These are phyloP conservation scores for Eubasilissa splendida DNA, from an alignment of 2,888 invertebrate species.

Conservation along the genomic window DNA sequence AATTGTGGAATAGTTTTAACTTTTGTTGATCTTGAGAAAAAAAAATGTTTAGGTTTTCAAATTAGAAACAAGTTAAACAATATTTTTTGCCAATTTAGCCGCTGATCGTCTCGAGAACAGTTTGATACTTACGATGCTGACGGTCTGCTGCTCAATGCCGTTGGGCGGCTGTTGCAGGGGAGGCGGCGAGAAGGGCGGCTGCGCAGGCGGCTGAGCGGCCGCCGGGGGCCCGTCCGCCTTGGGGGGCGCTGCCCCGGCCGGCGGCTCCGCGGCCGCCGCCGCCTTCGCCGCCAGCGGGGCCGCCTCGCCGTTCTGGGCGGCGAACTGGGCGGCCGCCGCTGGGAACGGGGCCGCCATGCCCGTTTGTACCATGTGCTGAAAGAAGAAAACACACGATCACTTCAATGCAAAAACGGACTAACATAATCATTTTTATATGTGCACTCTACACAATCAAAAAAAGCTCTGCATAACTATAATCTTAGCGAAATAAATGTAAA, in stretches of 20 bases:
- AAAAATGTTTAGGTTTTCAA: too few species aligned
- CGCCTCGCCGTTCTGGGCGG: constrained; percentile 69
- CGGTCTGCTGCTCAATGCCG: constrained; percentile 76
- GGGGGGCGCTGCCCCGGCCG: constrained; percentile 70
- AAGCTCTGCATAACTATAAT: too few species aligned
- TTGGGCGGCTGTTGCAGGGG: constrained; percentile 63
- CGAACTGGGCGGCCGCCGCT: constrained; percentile 77
- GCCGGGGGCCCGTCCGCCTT: constrained; percentile 69
- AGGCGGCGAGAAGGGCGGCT: constrained; percentile 68
- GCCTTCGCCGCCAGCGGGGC: constrained; percentile 74
- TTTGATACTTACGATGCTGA: constrained; percentile 68
- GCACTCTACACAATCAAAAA: too few species aligned
- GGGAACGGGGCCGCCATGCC: constrained; percentile 86
- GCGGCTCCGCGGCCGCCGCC: constrained; percentile 63
- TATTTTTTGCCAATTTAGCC: too few species aligned
- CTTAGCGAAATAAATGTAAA: too few species aligned
- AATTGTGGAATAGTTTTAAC: too few species aligned
- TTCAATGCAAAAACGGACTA: not conserved
- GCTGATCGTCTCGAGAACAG: too few species aligned
- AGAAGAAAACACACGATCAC: constrained; percentile 62
- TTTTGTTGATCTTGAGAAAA: too few species aligned
- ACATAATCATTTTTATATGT: not conserved
- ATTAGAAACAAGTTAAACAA: too few species aligned
- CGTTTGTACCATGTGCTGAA: constrained; percentile 95
- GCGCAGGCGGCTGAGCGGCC: constrained; percentile 67